These are phyloP conservation scores for Strigamia crassipes DNA, from an alignment of 2,888 invertebrate genomes.

Conservation along the genomic window DNA sequence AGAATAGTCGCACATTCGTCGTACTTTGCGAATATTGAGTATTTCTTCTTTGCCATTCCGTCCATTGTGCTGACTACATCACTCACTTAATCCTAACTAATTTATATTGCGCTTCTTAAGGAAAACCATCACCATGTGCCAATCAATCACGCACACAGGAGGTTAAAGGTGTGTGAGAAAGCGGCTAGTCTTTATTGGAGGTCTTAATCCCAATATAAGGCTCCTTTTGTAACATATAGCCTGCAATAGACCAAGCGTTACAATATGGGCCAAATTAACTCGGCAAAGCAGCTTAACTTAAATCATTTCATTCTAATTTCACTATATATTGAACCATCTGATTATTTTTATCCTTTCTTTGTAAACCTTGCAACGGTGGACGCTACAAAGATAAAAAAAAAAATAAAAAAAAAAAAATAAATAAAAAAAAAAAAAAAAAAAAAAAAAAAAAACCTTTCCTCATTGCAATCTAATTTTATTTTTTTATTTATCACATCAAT, in stretches of 20 bases:
- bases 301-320: not conserved
- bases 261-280: not conserved
- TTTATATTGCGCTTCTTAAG: not conserved
- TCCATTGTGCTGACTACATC: constrained; percentile 11
- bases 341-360: not conserved
- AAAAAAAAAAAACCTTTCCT: too few relatives aligned
- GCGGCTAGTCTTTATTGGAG: constrained; percentile 22
- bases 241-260: not conserved
- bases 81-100: not conserved
- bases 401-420: too few relatives aligned
- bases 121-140: constrained; percentile 8
- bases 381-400: not conserved
- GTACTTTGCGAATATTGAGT: not conserved
- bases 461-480: not conserved
- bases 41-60: not conserved
- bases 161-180: constrained; percentile 26
- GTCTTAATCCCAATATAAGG: constrained; percentile 3
- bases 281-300: not conserved
- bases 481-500: constrained; percentile 14
- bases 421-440: too few relatives aligned
- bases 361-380: too few relatives aligned
- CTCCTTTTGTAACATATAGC: constrained; percentile 7
- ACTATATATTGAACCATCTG: not conserved
- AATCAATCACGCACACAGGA: not conserved
- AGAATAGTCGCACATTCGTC: not conserved